Conservation (phyloP, 2,888 invertebrate genomes). For the Lasioglossum oenotherae region DNA sequence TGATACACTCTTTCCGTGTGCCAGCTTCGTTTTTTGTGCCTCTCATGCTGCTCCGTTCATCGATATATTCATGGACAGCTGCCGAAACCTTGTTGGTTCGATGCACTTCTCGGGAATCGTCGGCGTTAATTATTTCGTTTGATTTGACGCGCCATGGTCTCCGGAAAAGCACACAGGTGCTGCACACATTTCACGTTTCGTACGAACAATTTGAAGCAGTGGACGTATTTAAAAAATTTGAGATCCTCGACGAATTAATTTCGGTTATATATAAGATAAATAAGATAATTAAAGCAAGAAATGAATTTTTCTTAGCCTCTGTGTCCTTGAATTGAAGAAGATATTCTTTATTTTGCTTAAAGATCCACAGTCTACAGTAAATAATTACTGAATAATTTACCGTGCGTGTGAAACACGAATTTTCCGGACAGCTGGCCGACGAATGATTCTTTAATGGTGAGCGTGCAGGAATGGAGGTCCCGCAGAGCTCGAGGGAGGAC, state of each 20-base stretch:
- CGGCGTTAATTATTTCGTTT: constrained; percentile 27
- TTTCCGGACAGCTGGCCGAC: background rate
- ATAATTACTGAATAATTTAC: constrained; percentile 18
- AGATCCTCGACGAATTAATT: too few species aligned
- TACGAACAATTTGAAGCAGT: too few species aligned
- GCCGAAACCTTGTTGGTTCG: background rate
- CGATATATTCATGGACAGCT: constrained; percentile 17
- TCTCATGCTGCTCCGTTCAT: background rate
- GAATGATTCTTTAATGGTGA: constrained; percentile 6
- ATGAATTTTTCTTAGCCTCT: too few species aligned
- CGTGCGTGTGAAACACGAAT: background rate
- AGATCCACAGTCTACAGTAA: too few species aligned
- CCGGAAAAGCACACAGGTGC: background rate
- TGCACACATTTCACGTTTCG: too few species aligned
- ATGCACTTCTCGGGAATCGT: background rate
- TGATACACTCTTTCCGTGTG: background rate
- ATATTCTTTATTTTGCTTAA: too few species aligned
- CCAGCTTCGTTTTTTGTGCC: background rate
- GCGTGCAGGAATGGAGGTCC: background rate
- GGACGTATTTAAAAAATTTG: too few species aligned
- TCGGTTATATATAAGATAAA: too few species aligned
- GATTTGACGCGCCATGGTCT: too few species aligned
- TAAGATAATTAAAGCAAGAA: too few species aligned
- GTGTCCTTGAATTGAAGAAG: too few species aligned
- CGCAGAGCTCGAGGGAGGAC: background rate